Base-by-base conservation (phyloP, 2,888 invertebrate genomes). In the Cosmopolites sordidus region DNA sequence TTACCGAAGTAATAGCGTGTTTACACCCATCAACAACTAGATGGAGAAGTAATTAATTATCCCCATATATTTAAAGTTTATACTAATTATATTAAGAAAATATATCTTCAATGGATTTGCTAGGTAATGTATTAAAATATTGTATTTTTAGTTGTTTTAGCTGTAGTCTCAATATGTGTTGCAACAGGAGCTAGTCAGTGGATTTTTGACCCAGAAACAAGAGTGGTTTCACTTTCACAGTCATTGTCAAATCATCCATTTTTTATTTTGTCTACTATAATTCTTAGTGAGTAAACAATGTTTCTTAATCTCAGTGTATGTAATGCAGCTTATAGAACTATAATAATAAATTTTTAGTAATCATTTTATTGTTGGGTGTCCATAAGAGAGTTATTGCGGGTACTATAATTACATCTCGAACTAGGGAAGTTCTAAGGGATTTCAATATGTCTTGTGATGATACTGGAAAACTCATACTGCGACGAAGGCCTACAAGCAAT, bases 381-480 rank as follows among this genome's bases (percentile, higher is more conserved):
- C 98, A 98, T 72, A 90, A 94, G 72, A 82, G 94, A 71, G 96
- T 98, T 9, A 93, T 98, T 59, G 96, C 97, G 2, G 95, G 97
- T 1, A 92, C 92, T 63, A 96, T 97, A 60, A 92, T 97, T 64
- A 94, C 95, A 0, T 87, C 93, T 0, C 80, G 97, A 60, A 93
- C 94, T 40, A 80, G 96, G 54, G 85, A 84, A 45, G 95, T 96
- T 1, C 80, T 97, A 48, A 86, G 87, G 39, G 96, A 97, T 75
- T 97, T 95, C 74, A 97, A 97, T 75, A 96, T 97, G 95, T 94
- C 94, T 16, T 97, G 97, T 75, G 96, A 96, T 70, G 95, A 97
- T 71, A 93, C 93, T 22, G 96, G 96, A 52, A 95, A 95, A 76
- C 79, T 97, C 43, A 96, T 97, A 66, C 77, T 97, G 29, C 93